Evolutionary conservation across 2,888 invertebrate genomes (phyloP).

Genomic region (Buathra laborator): DNA sequence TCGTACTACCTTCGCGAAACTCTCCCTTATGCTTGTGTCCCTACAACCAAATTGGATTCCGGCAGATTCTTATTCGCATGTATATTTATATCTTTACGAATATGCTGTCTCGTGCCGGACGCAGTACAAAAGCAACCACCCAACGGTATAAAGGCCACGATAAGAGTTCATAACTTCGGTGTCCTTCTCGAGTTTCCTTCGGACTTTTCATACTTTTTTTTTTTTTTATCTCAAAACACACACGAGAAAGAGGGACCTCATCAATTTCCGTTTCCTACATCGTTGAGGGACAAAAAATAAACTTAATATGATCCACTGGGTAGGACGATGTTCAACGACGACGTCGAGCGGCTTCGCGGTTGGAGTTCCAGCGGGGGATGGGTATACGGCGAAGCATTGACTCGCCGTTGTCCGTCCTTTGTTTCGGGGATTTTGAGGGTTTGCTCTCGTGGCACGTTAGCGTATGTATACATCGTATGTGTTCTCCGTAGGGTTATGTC

Average conservation of each 20-base stretch:
- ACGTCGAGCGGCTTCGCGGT: constrained; percentile 40
- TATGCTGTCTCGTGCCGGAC: background rate
- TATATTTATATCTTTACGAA: background rate
- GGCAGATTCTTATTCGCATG: background rate
- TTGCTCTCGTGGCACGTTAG: constrained; percentile 67
- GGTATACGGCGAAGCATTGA: constrained; percentile 39
- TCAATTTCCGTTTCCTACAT: constrained; percentile 77
- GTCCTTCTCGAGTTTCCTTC: background rate
- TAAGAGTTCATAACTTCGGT: background rate
- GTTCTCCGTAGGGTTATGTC: constrained; percentile 33
- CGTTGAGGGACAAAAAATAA: constrained; percentile 76
- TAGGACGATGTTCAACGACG: constrained; percentile 76
- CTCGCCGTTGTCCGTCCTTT: constrained; percentile 73
- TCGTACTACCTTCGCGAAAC: background rate
- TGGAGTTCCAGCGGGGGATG: constrained; percentile 19
- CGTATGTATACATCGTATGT: constrained; percentile 26
- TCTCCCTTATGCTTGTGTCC: constrained; percentile 6
- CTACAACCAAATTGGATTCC: constrained; percentile 16
- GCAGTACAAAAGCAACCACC: constrained; percentile 1
- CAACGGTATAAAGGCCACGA: background rate
- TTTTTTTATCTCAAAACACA: constrained; percentile 27
- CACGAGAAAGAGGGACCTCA: constrained; percentile 55
- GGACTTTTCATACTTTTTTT: constrained; percentile 9
- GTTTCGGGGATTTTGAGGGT: constrained; percentile 75
- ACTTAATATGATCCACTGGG: constrained; percentile 76